Evolutionary conservation across 2,797 vertebrate species (phyloP).

Genomic region (Poeciliopsis presidionis): DNA sequence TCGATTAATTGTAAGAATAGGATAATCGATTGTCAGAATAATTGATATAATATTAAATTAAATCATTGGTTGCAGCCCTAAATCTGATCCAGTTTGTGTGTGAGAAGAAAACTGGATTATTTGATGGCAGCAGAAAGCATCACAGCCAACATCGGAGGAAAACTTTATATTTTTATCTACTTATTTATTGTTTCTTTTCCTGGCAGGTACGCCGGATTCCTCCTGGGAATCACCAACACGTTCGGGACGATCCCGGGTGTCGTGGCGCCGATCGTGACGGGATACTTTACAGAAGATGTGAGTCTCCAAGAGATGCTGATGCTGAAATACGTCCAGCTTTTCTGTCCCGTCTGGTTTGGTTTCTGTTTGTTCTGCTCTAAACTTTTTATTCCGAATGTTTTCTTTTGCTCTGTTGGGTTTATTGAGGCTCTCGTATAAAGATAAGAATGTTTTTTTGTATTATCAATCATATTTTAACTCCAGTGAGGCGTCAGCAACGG

Average conservation of each 20-base stretch:
- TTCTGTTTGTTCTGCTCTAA: neutral
- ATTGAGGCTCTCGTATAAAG: neutral
- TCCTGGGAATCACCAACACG: slow-evolving; percentile 87
- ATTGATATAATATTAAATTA: too few species aligned
- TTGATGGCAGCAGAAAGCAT: neutral
- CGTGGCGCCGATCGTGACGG: slow-evolving; percentile 80
- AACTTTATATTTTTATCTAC: neutral
- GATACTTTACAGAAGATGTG: slow-evolving; percentile 84
- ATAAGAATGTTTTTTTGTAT: neutral
- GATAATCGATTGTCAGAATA: too few species aligned
- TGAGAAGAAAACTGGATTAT: neutral
- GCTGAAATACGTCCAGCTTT: neutral
- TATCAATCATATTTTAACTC: neutral
- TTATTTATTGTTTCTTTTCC: neutral
- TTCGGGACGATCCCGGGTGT: slow-evolving; percentile 85
- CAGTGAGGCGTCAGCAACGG: neutral
- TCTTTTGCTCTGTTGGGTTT: neutral
- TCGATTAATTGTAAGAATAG: too few species aligned
- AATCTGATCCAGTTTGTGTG: too few species aligned
- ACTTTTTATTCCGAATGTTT: neutral
- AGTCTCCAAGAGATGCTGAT: slow-evolving; percentile 29
- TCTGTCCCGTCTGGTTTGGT: neutral
- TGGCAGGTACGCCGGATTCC: slow-evolving; percentile 83
- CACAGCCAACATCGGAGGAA: neutral
- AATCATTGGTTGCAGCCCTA: too few species aligned